Evolutionary conservation across 2,888 invertebrate genomes (phyloP).

Genomic region (Eurytoma adleriae): DNA sequence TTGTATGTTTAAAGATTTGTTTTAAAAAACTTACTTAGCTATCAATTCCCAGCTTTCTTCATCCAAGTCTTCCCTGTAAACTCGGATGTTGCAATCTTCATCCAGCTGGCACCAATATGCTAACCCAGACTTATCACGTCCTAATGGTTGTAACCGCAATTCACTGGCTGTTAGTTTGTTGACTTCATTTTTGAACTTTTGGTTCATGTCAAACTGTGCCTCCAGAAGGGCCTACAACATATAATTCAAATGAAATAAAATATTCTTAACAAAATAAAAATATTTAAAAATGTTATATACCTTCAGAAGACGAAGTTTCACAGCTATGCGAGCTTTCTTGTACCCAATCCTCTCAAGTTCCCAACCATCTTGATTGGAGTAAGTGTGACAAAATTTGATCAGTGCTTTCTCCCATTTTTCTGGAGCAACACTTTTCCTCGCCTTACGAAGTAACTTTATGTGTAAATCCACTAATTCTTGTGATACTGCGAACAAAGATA

Average conservation of each 20-base stretch:
- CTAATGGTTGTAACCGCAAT: slow-evolving; percentile 91
- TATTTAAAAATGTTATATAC: slow-evolving; percentile 77
- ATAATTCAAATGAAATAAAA: slow-evolving; percentile 24
- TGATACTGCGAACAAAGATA: slow-evolving; percentile 80
- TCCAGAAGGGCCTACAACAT: slow-evolving; percentile 88
- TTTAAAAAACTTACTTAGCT: slow-evolving; percentile 82
- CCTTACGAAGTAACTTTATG: slow-evolving; percentile 91
- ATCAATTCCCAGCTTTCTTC: slow-evolving; percentile 97
- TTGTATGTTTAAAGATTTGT: neutral
- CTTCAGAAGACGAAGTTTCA: slow-evolving; percentile 93
- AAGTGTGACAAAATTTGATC: slow-evolving; percentile 93
- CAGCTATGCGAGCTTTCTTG: slow-evolving; percentile 90
- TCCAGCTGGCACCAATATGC: slow-evolving; percentile 97
- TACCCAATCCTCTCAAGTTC: slow-evolving; percentile 97
- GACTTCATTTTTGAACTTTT: slow-evolving; percentile 93
- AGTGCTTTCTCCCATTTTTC: slow-evolving; percentile 95
- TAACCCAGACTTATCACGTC: slow-evolving; percentile 92
- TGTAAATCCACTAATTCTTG: slow-evolving; percentile 91
- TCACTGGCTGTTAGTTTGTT: slow-evolving; percentile 88
- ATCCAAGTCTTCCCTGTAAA: slow-evolving; percentile 97
- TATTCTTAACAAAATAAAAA: slow-evolving; percentile 1
- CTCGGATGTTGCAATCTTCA: slow-evolving; percentile 90
- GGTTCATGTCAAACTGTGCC: slow-evolving; percentile 95
- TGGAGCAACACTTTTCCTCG: slow-evolving; percentile 87
- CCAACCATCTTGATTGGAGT: slow-evolving; percentile 95